Evolutionary conservation across 1,140 invertebrate species (phyloP), one percentile per base, ranked within the genome.

Genomic region (Calephelis virginiensis): DNA sequence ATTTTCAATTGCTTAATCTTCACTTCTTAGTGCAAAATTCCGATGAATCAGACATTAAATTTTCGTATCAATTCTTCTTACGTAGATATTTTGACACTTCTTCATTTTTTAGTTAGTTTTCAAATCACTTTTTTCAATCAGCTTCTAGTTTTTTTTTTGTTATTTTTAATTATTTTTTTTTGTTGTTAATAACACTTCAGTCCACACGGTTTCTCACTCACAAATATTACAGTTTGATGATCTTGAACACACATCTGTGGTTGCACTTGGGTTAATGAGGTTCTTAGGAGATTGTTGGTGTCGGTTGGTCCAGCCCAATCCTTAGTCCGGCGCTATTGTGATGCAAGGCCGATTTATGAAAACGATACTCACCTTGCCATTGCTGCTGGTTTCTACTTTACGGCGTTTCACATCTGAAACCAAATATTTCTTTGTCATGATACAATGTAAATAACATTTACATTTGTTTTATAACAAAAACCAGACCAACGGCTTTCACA

Each of bases 391-490:
- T 85, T 97, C 96, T 84, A 96, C 78, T 94, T 96, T 97, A 92
- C 95, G 93, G 90, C 96, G 93, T 92, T 97, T 97, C 74, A 93
- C 92, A 89, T 96, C 95, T 95, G 89, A 40, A 91, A 92, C 68
- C 69, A 28, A 43, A 63, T 40, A 50, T 47, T 12, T 68, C 10
- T 46, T 17, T 65, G 13, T 14, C 12, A 2, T 53, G 8, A n/a
- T 53, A 53, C 0, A 12, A n/a, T 53, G 13, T 53, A 0, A 4
- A 28, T 28, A 4, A 28, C 8, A 53, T 53, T 14, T n/a, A 5
- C 13, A 14, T 53, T 13, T 53, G 13, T 53, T 17, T 53, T 14
- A 13, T 1, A 53, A 14, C 2, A 5, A 3, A 17, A 17, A 1
- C 17, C 17, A 17, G 3, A 17, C 17, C 17, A 17, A 17, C 3